These are phyloP conservation scores for Drosophila atripex DNA, from an alignment of 2,888 invertebrate genomes.

Conservation along the genomic window DNA sequence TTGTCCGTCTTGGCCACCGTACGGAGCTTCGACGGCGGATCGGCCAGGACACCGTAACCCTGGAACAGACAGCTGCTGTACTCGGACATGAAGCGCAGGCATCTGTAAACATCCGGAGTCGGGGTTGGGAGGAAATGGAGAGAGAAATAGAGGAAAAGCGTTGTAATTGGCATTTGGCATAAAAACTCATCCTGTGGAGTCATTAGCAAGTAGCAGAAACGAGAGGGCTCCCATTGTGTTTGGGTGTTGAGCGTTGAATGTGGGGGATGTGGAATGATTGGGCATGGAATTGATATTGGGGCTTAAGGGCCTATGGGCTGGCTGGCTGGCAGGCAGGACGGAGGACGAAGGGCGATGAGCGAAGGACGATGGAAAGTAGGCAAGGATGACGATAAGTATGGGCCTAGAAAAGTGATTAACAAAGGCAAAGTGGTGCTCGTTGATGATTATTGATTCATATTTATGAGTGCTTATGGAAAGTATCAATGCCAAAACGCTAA, in stretches of 20 bases:
- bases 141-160: constrained; percentile 2
- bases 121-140: not conserved
- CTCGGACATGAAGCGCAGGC: constrained; percentile 91
- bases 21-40: constrained; percentile 88
- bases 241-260: constrained; percentile 6
- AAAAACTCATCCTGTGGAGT: constrained; percentile 31
- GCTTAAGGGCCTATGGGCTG: constrained; percentile 23
- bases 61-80: constrained; percentile 93
- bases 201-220: constrained; percentile 31
- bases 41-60: constrained; percentile 92
- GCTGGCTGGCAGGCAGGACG: not conserved
- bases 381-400: constrained; percentile 18
- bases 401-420: constrained; percentile 16
- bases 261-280: constrained; percentile 3
- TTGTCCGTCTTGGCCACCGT: constrained; percentile 90
- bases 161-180: constrained; percentile 46
- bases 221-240: constrained; percentile 13
- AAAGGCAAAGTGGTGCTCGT: constrained; percentile 21
- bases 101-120: constrained; percentile 84
- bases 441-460: constrained; percentile 33
- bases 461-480: constrained; percentile 15
- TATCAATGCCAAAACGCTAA: not conserved
- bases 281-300: constrained; percentile 23
- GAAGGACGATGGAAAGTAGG: constrained; percentile 8
- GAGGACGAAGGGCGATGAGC: not conserved